phyloP scores from a whole-genome alignment of 1,140 invertebrate species.

The Nomia melanderi region DNA sequence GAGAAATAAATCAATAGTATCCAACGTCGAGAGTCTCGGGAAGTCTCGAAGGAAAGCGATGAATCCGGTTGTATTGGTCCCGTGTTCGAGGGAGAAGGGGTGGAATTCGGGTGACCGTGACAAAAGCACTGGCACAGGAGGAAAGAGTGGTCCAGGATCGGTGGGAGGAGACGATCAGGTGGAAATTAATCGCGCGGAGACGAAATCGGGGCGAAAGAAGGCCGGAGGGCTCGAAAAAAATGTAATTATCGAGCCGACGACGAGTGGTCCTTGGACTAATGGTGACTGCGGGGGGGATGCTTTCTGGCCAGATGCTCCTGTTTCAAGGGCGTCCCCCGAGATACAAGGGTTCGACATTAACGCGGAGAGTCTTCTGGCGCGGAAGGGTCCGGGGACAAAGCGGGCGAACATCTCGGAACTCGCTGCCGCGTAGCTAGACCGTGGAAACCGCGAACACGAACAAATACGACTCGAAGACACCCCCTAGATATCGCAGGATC shows the following conservation, averaged over 20 bases:
- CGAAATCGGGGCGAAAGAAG: constrained; percentile 12
- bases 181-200: constrained; percentile 45
- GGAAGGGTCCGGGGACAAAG: constrained; percentile 36
- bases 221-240: constrained; percentile 37
- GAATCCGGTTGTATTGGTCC: neutral
- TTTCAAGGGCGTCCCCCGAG: constrained; percentile 47
- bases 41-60: neutral
- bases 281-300: constrained; percentile 38
- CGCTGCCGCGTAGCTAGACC: constrained; percentile 3
- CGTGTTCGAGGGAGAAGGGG: neutral
- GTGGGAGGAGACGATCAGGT: constrained; percentile 31
- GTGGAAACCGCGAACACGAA: constrained; percentile 2
- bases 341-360: constrained; percentile 70
- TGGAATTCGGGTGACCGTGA: neutral
- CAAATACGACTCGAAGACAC: neutral
- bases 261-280: constrained; percentile 53
- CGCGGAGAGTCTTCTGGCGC: constrained; percentile 36
- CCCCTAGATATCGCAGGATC: neutral
- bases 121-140: neutral
- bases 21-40: neutral
- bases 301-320: constrained; percentile 56
- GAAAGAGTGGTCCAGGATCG: neutral
- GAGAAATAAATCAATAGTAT: neutral
- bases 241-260: constrained; percentile 55
- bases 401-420: constrained; percentile 22